Evolutionary conservation across 2,888 invertebrate genomes (phyloP), one percentile per base, ranked within the genome.

Genomic region (Serripes groenlandicus): DNA sequence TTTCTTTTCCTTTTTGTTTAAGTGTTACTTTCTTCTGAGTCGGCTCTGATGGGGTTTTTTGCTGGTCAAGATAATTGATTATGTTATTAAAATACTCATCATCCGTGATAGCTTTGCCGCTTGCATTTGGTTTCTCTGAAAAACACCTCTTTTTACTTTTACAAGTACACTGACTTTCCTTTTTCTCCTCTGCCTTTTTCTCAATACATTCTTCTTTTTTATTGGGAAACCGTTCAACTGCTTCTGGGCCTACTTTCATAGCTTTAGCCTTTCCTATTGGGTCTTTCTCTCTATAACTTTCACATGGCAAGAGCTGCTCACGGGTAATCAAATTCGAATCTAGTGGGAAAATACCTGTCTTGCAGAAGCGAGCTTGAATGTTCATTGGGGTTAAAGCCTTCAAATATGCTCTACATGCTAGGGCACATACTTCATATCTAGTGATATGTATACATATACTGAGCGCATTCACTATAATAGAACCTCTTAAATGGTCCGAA

Each of bases 401-500:
- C 1, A 69, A 23, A 42, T 69, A 73, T 0, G 83, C 75, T 56
- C 54, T 78, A 30, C 42, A 71, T 42, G 76, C 71, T 30, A 82
- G 52, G 7, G 30, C 15, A 49, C 68, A 69, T 15, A 82, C 73
- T 0, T 81, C n/a, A 42, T 69, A 75, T 58, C 18, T 68, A 9
- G 81, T 77, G 21, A 81, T 81, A 7, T 18, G n/a, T 21, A 3
- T 37, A 49, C 73, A 83, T 42, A 28, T 42, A 83, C 18, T 23
- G 5, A 0, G 75, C 7, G 34, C 78, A 64, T 56, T 78, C 75
- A 7, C 18, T 23, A 54, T 83, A 71, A 30, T 83, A 83, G 32
- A 52, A 21, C 30, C 15, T 49, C 32, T 83, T 80, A 42, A 80
- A 78, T 3, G 80, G 83, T 21, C 77, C 74, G 60, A 80, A 83